Base-by-base conservation (phyloP, 2,888 invertebrate species). In the Eubasilissa splendida region DNA sequence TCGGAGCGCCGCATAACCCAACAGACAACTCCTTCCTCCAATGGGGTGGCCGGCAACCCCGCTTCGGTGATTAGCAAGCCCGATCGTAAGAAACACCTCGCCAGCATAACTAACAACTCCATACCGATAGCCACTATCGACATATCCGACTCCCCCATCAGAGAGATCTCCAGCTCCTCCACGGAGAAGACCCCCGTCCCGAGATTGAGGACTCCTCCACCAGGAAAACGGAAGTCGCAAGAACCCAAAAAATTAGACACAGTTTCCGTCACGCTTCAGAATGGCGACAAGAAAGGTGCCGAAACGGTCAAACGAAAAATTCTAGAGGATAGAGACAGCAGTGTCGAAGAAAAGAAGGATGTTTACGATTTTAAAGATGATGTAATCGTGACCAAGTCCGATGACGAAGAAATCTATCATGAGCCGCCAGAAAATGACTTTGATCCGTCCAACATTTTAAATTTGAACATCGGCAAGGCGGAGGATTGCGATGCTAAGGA, bases 1-100 rank as follows among this genome's bases (percentile, higher is more conserved):
- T 87, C 90, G 90, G 87, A 92, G 87, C 86, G 92, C 86, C 83
- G 92, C 87, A 87, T 86, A 87, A 78, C 82, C 85, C 91, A 87
- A 87, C 31, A 63, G 63, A 33, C 33, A 12, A 63, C 63, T 33
- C 63, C 63, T 82, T 87, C 82, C 63, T 11, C 85, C 87, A 63
- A 33, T 33, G 33, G 63, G 63, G 12, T 42, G 42, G 73, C 59
- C 81, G 60, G 33, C 50, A 85, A 85, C 33, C 42, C 63, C 42
- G 70, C 31, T 42, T 42, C 42, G 2, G 42, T 42, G 42, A 7
- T 42, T 7, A 42, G 42, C 42, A 42, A 42, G 52, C 12, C 53
- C 53, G 70, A 78, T 81, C 71, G 81, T 56, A 84, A 82, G 82
- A 82, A 82, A 63, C 83, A 81, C 53, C 14, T 73, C 11, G 56